Percentiles rank a stretch among this genome's conserved stretches.
Evolutionary conservation across 2,113 vertebrate species (phyloP).

Genomic region (Paracanthobrama guichenoti): DNA sequence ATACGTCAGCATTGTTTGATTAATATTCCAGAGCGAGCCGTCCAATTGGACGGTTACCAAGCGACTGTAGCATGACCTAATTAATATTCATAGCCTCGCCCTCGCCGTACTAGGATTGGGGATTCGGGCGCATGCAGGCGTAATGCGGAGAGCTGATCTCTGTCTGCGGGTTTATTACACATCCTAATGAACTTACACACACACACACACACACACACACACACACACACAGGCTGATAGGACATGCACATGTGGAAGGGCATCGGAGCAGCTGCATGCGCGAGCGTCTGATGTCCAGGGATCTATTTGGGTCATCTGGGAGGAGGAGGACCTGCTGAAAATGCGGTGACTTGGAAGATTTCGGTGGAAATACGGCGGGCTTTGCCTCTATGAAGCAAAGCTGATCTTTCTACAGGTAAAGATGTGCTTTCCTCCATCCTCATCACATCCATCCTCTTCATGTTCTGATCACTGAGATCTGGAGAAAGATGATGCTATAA

Average conservation of each 20-base stretch:
- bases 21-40: conserved; percentile 6
- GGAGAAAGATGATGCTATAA: neutral
- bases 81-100: conserved; percentile 18
- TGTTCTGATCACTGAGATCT: neutral
- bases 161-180: conserved; percentile 48
- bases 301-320: conserved; percentile 44
- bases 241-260: neutral
- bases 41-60: neutral
- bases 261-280: neutral
- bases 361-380: conserved; percentile 31
- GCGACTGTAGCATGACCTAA: neutral
- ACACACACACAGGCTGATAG: neutral
- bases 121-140: conserved; percentile 60
- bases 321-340: neutral
- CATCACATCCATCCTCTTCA: neutral
- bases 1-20: conserved; percentile 26
- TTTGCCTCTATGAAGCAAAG: conserved; percentile 48
- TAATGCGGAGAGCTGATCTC: conserved; percentile 69
- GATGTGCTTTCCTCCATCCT: neutral
- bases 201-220: no score
- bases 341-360: conserved; percentile 40
- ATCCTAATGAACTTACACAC: neutral
- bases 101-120: conserved; percentile 27
- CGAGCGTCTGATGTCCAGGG: neutral
- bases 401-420: conserved; percentile 73